Evolutionary conservation across 2,888 invertebrate genomes (phyloP), one percentile per base, ranked within the genome.

Genomic region (Argyra leucocephala): DNA sequence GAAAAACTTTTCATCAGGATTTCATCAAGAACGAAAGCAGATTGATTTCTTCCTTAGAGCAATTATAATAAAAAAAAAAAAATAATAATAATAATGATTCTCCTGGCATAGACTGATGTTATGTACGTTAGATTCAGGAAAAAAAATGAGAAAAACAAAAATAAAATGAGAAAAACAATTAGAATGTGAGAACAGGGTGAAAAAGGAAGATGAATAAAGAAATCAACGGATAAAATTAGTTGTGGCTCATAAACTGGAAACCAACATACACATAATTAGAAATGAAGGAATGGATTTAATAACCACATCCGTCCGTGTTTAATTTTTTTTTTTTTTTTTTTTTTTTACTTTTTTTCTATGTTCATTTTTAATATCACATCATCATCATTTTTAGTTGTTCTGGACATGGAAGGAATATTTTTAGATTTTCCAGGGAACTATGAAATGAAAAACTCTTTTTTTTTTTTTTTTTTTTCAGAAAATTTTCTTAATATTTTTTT

Each of bases 21-120:
- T 48, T 48, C 48, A 48, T 48, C 48, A 48, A 12, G 48, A 48
- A 48, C 9, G 48, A 5, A n/a, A 48, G 15, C 48, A 48, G 48
- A 48, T 48, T 48, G 48, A 48, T 48, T 48, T 48, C 48, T 48
- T 48, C 48, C 48, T 48, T 48, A 48, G 18, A 48, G 48, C 48
- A 48, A 48, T 48, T 48, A 48, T 48, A 48, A 5, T 3, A 18
- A 15, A 48, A 48, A 48, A 48, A 6, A 48, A 18, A 18, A 48
- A 31, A 31, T 6, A 31, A 10, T 31, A 31, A 31, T 31, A 31
- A 31, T 31, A 31, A 31, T 31, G 4, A 10, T 12, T 31, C 12
- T 10, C 10, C 12, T 31, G 31, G 31, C 31, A 31, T 31, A 31
- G 31, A 31, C 31, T 31, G 31, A 31, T 31, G 48, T 48, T 48